Evolutionary conservation across 2,888 invertebrate species (phyloP), one percentile per base, ranked within the genome.

Genomic region (Scaptomyza tumidula): DNA sequence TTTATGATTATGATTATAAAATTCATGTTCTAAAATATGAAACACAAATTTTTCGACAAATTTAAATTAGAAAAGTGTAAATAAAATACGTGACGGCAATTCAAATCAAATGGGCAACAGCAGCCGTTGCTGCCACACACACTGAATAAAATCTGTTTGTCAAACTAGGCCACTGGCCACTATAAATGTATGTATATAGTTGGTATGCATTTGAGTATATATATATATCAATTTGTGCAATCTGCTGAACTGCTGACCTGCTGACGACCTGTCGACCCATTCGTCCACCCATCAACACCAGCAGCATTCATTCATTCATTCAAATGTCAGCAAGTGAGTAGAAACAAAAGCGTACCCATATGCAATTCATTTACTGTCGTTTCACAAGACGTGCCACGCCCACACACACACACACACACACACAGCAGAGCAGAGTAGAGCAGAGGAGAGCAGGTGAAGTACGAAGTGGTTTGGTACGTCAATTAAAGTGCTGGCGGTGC

Each of bases 331-430:
- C 52, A 61, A 55, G 68, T 72, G 55, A 27, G 66, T 72, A 50
- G 14, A 69, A 83, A 88, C 89, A 84, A 88, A 74, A 64, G 87
- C 78, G 65, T 11, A n/a, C 39, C 53, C 87, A 77, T 78, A 83
- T 84, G 82, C 78, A 88, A 88, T 87, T 88, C 89, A 84, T 89
- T 87, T 84, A 84, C 75, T 77, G 69, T 75, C 67, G 66, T 68
- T 79, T 71, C 71, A 75, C 41, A 61, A 59, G 54, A 70, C 44
- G 39, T 60, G 62, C 31, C 63, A 69, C 75, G 69, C 75, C 75
- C 57, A 61, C 27, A 31, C 53, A 27, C 9, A 29, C 37, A 48
- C 6, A 1, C 24, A 24, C 24, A 24, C 3, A 24, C 24, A 24
- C 3, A 24, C 24, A 24, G 24, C 24, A 3, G 24, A 24, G 24